Conservation (phyloP, 2,113 vertebrate species). For the Zootoca vivipara region DNA sequence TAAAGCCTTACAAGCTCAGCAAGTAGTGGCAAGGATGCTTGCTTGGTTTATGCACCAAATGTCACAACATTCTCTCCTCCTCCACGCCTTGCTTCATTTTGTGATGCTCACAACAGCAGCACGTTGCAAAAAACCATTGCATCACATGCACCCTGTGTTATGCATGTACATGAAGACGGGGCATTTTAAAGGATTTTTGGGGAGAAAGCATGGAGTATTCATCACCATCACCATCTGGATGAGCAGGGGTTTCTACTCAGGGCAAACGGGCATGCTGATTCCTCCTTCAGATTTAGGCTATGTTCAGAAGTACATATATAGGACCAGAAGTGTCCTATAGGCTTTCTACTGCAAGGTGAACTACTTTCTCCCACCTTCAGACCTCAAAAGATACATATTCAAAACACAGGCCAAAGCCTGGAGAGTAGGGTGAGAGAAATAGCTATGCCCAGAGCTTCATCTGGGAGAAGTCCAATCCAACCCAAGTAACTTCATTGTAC, state of each 20-base stretch:
- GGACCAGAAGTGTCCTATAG: too few species aligned
- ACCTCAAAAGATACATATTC: background rate
- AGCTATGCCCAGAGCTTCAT: background rate
- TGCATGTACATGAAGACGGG: background rate
- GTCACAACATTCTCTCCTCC: slow-evolving; percentile 42
- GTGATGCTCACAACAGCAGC: slow-evolving; percentile 34
- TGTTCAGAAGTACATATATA: background rate
- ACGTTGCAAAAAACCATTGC: background rate
- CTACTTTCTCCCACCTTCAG: background rate
- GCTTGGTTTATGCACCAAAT: slow-evolving; percentile 53
- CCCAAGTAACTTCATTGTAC: background rate
- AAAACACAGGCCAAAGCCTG: too few species aligned
- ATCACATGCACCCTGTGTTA: fast-evolving
- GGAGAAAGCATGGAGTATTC: too few species aligned
- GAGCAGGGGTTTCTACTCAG: background rate
- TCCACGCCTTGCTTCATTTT: slow-evolving; percentile 31
- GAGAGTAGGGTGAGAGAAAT: background rate
- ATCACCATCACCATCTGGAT: too few species aligned
- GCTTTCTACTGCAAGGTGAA: background rate
- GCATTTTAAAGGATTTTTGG: background rate
- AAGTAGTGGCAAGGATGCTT: slow-evolving; percentile 53
- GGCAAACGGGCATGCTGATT: background rate
- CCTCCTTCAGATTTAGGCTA: background rate
- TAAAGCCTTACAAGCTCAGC: slow-evolving; percentile 55
- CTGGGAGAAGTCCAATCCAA: background rate